phyloP scores from a whole-genome alignment of 2,113 vertebrate species.

The Mirounga angustirostris region DNA sequence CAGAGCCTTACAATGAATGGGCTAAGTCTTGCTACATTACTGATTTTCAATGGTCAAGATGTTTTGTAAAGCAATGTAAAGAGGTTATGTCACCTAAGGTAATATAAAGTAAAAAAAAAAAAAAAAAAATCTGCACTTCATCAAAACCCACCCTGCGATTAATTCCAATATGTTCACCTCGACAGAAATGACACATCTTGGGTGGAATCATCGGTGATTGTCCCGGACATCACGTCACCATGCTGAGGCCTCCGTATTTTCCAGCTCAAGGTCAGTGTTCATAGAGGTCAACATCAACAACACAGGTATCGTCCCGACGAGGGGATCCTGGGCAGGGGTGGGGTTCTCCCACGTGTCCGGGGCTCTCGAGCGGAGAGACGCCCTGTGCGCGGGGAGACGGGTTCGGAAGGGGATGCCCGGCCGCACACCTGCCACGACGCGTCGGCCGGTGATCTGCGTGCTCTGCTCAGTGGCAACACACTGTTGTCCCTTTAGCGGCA shows the following conservation, averaged over 20 bases:
- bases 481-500: rapidly evolving
- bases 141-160: neutral
- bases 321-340: too few relatives aligned
- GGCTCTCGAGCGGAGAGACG: rapidly evolving
- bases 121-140: neutral
- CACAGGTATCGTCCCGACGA: rapidly evolving
- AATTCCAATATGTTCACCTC: neutral
- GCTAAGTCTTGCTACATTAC: neutral
- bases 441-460: rapidly evolving
- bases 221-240: rapidly evolving
- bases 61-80: neutral
- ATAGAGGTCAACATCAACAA: neutral
- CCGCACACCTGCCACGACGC: rapidly evolving
- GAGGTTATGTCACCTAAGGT: neutral
- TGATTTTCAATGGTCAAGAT: rapidly evolving
- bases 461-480: rapidly evolving
- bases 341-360: rapidly evolving
- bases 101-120: too few relatives aligned
- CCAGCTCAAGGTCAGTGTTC: neutral
- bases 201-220: rapidly evolving
- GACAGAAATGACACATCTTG: neutral
- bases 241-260: rapidly evolving
- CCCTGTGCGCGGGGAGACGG: rapidly evolving
- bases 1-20: neutral
- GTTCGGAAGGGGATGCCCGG: rapidly evolving